A percentile compares a stretch with the other conserved stretches of the same genome.
phyloP scores from a whole-genome alignment of 2,797 vertebrate genomes.

The Megaceryle alcyon region DNA sequence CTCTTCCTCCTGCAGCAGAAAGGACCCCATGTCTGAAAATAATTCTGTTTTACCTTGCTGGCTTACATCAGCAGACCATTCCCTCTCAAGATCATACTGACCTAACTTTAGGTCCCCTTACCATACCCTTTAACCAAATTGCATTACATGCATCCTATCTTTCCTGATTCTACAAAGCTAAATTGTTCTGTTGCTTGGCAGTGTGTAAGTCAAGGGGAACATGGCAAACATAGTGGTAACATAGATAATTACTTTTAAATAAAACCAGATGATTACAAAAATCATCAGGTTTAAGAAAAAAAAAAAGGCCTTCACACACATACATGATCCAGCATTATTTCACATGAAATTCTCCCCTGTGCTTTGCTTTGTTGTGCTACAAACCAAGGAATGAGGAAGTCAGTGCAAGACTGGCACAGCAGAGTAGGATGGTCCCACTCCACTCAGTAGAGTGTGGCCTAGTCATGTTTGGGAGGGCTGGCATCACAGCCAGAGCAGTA shows the following conservation, averaged over 20 bases:
- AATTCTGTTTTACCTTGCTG: background rate
- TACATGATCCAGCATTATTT: background rate
- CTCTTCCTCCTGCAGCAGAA: constrained; percentile 11
- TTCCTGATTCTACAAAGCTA: background rate
- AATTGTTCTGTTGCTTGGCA: background rate
- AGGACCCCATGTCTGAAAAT: background rate
- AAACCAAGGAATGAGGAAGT: background rate
- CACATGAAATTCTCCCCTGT: background rate
- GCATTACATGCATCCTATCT: background rate
- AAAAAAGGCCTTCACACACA: background rate
- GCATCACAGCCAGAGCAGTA: background rate
- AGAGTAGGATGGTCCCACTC: background rate
- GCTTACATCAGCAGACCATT: background rate
- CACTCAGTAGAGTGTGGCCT: background rate
- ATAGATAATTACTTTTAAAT: background rate
- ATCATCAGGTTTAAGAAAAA: background rate
- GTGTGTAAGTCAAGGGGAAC: background rate
- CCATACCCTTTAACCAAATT: background rate
- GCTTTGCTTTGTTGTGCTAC: background rate
- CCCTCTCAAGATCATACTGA: background rate
- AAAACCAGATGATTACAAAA: background rate
- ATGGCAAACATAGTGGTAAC: background rate
- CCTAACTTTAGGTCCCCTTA: background rate
- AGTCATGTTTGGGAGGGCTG: background rate
- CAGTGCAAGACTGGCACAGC: background rate